Evolutionary conservation across 1,140 invertebrate species (phyloP), one percentile per base, ranked within the genome.

Genomic region (Danaus melanippus): DNA sequence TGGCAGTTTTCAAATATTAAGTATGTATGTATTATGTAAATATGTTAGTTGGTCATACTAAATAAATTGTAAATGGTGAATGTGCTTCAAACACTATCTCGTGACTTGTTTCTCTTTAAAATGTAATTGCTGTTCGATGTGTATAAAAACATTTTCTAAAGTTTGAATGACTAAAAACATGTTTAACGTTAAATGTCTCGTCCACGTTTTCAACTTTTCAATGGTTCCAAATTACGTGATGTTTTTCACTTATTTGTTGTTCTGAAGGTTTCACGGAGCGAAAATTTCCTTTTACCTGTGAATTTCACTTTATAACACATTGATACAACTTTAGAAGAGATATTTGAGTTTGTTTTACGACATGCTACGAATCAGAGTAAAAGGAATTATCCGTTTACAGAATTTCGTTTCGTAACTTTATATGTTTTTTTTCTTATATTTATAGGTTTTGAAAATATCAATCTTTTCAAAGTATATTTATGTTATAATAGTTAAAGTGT

Each of bases 241-340:
- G 53, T 55, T 55, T 48, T 55, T 55, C 46, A 46, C 46, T 55
- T 55, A 55, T 48, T 55, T 48, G 53, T 48, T 55, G 46, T 47
- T 55, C 42, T 40, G 42, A 55, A 48, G 43, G n/a, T 41, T 42
- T 17, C 15, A 40, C 40, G 10, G n/a, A 17, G 12, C 10, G 15
- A 48, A 48, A 5, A 32, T 32, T 48, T 54, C 42, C 15, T 54
- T 47, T 47, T 42, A 48, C 32, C 46, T 41, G 12, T 47, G 12
- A 12, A 10, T 50, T 50, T 42, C 39, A 42, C 17, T 50, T 50
- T 32, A 41, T 12, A 50, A 17, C 7, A 17, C 10, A 15, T 48
- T 48, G 15, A 48, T 48, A 32, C 21, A 32, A 32, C 21, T 32
- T 32, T 32, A 32, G 21, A 32, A 32, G 21, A 32, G 21, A 32